Conservation (phyloP, 2,113 vertebrate species). For the Macquaria australasica region DNA sequence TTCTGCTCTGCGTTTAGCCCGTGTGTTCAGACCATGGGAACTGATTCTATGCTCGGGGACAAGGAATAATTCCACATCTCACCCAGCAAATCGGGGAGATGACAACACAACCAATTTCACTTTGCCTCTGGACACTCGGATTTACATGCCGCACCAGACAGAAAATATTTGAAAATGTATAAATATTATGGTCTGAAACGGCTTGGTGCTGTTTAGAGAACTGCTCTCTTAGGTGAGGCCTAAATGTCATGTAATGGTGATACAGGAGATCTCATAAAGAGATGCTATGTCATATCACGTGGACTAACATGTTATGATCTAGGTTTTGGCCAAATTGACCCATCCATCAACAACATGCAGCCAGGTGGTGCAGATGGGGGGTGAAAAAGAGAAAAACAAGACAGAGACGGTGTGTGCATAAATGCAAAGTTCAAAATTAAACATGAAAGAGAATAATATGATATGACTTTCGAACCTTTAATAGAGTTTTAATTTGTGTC, state of each 20-base stretch:
- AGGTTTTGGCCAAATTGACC: slow-evolving; percentile 41
- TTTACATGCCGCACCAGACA: slow-evolving; percentile 47
- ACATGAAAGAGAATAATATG: slow-evolving; percentile 7
- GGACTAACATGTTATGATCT: slow-evolving; percentile 47
- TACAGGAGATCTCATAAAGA: slow-evolving; percentile 28
- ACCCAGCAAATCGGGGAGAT: slow-evolving; percentile 53
- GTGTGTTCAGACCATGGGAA: slow-evolving; percentile 36
- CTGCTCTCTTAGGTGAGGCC: not conserved
- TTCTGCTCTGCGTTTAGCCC: slow-evolving; percentile 2
- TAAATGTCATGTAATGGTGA: not conserved
- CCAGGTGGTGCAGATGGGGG: slow-evolving; percentile 18
- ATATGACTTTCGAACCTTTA: slow-evolving; percentile 9
- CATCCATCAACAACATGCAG: slow-evolving; percentile 46
- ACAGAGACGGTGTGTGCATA: not conserved
- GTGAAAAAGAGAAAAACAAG: not conserved
- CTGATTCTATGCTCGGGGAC: slow-evolving; percentile 24
- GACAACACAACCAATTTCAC: slow-evolving; percentile 58
- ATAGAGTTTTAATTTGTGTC: slow-evolving; percentile 19
- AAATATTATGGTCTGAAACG: slow-evolving; percentile 39
- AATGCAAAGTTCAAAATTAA: slow-evolving; percentile 20
- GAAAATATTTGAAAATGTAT: slow-evolving; percentile 32
- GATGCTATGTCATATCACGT: slow-evolving; percentile 40
- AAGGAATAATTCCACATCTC: slow-evolving; percentile 48
- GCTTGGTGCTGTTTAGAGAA: not conserved
- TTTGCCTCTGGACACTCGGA: slow-evolving; percentile 39